Base-by-base conservation (phyloP, 2,113 vertebrate species). In the Athene noctua region DNA sequence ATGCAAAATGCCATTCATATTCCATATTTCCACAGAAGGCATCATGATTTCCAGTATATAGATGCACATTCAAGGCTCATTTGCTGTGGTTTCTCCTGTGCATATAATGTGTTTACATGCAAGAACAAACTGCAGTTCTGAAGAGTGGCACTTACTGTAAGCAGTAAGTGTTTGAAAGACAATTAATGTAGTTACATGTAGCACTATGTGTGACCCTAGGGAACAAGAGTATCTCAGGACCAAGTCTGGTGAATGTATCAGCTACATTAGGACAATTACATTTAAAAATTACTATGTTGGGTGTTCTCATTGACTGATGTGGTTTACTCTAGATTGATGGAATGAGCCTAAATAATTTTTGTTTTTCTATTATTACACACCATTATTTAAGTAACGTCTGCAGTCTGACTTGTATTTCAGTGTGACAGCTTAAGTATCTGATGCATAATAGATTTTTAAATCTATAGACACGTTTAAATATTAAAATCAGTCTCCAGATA, bases 31-130 rank as follows among this genome's bases (percentile, higher is more conserved):
- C 65, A 52, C 62, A 81, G 74, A 82, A 95, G 89, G 63, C 19
- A 85, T 92, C 83, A 95, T 94, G 82, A 96, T 47, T 95, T 96
- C 65, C 91, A 74, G 34, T 66, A 34, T 30, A 61, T 47, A 73
- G 80, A 47, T 65, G 49, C 17, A 5, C 34, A 72, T 75, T 77
- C 58, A 47, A 79, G 96, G 58, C 47, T 91, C 40, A 47, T 80
- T 88, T 0, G 0, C 34, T 82, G 9, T 38, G 29, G 23, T 79
- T 72, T 78, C 68, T 94, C 26, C 20, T 46, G 17, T 42, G 47
- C 36, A 10, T 51, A 49, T 30, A 59, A 67, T 54, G 40, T 21
- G 30, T 42, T 80, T 68, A 52, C 11, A 59, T 27, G n/a, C 49
- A 90, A 80, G 88, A 80, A 51, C 16, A 52, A 92, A 14, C 13